Evolutionary conservation across 2,888 invertebrate species (phyloP), one percentile per base, ranked within the genome.

Genomic region (Idaea dimidiata): DNA sequence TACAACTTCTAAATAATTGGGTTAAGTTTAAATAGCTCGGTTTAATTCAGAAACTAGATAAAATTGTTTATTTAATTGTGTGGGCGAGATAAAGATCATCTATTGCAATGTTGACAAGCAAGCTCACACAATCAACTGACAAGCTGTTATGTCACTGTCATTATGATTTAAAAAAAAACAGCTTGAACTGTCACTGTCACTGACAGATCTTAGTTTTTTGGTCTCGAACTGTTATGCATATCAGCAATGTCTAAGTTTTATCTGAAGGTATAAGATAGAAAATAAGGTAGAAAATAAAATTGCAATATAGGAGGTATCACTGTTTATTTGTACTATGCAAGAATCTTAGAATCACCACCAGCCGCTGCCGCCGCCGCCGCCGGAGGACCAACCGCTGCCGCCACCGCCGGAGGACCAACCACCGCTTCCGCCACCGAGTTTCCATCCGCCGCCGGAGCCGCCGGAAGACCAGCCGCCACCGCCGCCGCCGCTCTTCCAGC

Each of bases 271-370:
- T 24, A n/a, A n/a, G n/a, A n/a, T n/a, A n/a, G n/a, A n/a, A n/a
- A n/a, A n/a, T n/a, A n/a, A n/a, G n/a, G n/a, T 24, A 24, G 5
- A 24, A 43, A 43, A 43, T 43, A 43, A 43, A 7, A 43, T 43
- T 43, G 10, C 43, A 14, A 43, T 43, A 10, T 43, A 7, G 10
- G 79, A 83, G 81, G 82, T 85, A 86, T 84, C 80, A 81, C 77
- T 87, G 77, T 88, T 85, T 87, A 77, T 79, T 78, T 78, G 82
- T 78, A 76, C 74, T 74, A 78, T 83, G 80, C 69, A 60, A 59
- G 67, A 62, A 63, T 64, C 59, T 67, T 67, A 70, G 66, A 75
- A 79, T 88, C 83, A 89, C 87, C 88, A 89, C 89, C 89, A 87
- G 72, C 88, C 68, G 18, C 69, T 65, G 8, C 71, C 66, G 54